Percentiles rank a stretch among this genome's conserved stretches.
phyloP scores from a whole-genome alignment of 1,140 invertebrate genomes.

The Sesamia nonagrioides region DNA sequence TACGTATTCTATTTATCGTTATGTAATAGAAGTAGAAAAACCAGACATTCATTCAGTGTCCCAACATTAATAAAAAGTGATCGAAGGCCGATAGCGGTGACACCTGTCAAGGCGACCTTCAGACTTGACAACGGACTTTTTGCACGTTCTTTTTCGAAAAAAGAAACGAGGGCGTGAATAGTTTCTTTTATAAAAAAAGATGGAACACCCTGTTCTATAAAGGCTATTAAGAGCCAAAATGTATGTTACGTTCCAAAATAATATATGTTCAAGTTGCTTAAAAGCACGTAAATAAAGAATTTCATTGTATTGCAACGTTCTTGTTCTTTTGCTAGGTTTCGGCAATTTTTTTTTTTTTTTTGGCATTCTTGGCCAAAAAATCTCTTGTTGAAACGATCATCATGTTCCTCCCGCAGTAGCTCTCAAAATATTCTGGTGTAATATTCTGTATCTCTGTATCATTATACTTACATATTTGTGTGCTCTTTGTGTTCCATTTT shows the following conservation, averaged over 20 bases:
- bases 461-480: neutral
- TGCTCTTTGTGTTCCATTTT: neutral
- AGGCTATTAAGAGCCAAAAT: neutral
- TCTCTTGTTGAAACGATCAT: no score
- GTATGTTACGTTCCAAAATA: no score
- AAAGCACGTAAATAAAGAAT: no score
- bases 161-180: neutral
- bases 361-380: no score
- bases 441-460: neutral
- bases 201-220: neutral
- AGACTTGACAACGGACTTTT: constrained; percentile 39
- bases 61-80: constrained; percentile 50
- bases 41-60: constrained; percentile 16
- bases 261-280: no score
- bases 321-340: no score
- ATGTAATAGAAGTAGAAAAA: constrained; percentile 3
- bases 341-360: no score
- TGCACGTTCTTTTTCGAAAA: neutral
- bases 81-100: constrained; percentile 45
- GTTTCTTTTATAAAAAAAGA: neutral
- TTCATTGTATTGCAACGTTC: no score
- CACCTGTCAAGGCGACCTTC: constrained; percentile 46
- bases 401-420: neutral
- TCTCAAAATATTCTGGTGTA: constrained; percentile 3
- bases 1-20: constrained; percentile 20